Percentiles rank a stretch among this genome's conserved stretches.
These are phyloP conservation scores for Nysson spinosus DNA, from an alignment of 2,888 invertebrate genomes.

Conservation along the genomic window DNA sequence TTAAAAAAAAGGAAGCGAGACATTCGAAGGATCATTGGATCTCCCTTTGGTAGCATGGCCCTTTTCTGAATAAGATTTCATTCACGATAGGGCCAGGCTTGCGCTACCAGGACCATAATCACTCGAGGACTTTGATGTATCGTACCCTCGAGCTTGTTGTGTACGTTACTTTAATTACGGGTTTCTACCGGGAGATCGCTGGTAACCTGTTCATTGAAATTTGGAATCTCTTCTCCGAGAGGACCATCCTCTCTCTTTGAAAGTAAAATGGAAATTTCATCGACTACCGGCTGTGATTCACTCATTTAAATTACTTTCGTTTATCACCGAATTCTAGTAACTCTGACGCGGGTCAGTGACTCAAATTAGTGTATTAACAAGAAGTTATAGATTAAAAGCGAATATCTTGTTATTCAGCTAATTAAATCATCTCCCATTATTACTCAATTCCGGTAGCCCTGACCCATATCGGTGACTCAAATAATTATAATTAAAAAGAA, in stretches of 20 bases:
- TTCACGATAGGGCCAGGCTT: constrained; percentile 62
- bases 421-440: too few species aligned
- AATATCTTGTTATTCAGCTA: too few species aligned
- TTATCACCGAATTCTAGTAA: too few species aligned
- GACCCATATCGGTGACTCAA: too few species aligned
- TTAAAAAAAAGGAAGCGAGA: too few species aligned
- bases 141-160: constrained; percentile 33
- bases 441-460: too few species aligned
- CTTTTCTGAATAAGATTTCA: constrained; percentile 65
- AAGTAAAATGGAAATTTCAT: constrained; percentile 27
- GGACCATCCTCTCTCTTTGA: neutral
- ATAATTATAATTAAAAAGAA: too few species aligned
- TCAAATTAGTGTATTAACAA: too few species aligned
- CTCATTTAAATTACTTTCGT: too few species aligned
- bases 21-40: neutral
- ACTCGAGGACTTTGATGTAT: constrained; percentile 59
- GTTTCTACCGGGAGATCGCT: constrained; percentile 24
- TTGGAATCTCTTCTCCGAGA: constrained; percentile 13
- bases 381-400: too few species aligned
- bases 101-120: constrained; percentile 60
- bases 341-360: too few species aligned
- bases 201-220: constrained; percentile 54
- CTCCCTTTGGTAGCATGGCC: constrained; percentile 4
- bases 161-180: constrained; percentile 56
- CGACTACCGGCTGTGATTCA: neutral